Evolutionary conservation across 2,797 vertebrate species (phyloP).

Genomic region (Anas georgica): DNA sequence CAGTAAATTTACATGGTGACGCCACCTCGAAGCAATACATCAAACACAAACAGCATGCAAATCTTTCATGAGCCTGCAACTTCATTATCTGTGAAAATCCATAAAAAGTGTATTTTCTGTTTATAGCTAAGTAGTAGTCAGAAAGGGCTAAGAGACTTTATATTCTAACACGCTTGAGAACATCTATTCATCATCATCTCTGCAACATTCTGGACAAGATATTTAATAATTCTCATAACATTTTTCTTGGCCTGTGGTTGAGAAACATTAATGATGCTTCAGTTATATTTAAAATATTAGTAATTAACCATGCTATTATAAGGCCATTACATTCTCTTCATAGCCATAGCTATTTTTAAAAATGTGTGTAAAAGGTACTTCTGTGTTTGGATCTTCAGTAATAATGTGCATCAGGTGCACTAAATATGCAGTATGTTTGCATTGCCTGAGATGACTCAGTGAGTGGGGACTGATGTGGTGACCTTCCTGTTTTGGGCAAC

Average conservation of each 20-base stretch:
- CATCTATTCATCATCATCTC: neutral
- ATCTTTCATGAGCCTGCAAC: neutral
- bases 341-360: neutral
- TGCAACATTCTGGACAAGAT: neutral
- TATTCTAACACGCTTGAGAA: neutral
- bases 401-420: neutral
- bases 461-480: neutral
- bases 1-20: neutral
- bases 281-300: neutral
- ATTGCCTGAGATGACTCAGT: neutral
- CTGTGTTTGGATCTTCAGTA: neutral
- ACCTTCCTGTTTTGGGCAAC: neutral
- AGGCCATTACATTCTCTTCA: neutral
- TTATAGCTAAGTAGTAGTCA: neutral
- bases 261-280: neutral
- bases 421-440: neutral
- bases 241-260: neutral
- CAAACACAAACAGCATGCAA: neutral
- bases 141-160: neutral
- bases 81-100: slow-evolving; percentile 40
- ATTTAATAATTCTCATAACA: neutral
- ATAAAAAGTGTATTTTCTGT: slow-evolving; percentile 7
- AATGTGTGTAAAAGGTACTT: neutral
- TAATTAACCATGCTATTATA: neutral
- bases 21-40: slow-evolving; percentile 12